Conservation (phyloP, 2,797 vertebrate species). For the Acestrorhynchus altus region DNA sequence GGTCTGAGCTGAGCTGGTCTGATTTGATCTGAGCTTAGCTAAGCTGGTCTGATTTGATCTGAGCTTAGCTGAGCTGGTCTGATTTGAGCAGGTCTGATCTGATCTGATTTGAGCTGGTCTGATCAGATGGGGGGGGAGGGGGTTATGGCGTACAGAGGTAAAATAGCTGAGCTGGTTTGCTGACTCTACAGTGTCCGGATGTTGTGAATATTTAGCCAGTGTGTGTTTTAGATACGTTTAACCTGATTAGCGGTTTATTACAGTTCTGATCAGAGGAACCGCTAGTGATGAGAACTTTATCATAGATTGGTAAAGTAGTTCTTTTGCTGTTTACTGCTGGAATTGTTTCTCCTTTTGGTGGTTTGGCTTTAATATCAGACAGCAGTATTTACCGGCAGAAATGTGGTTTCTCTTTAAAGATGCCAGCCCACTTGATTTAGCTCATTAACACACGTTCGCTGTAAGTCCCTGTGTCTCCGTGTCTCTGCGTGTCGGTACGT, state of each 20-base stretch:
- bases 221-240: background rate
- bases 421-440: background rate
- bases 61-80: background rate
- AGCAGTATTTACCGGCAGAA: background rate
- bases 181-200: background rate
- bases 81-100: no score
- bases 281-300: background rate
- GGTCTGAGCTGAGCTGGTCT: background rate
- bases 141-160: background rate
- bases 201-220: background rate
- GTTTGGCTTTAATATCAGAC: background rate
- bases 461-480: background rate
- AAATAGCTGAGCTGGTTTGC: background rate
- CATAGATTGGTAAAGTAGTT: no score
- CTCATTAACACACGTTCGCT: background rate
- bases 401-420: background rate
- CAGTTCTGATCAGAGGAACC: background rate
- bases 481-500: background rate
- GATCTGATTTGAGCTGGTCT: no score
- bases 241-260: background rate
- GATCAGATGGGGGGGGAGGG: background rate
- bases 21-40: background rate
- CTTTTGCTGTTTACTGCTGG: no score
- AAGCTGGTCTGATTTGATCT: conserved; percentile 16
- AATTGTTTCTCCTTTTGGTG: background rate